Percentiles rank a stretch among this genome's conserved stretches.
Evolutionary conservation across 2,113 vertebrate genomes (phyloP).

Genomic region (Chionodraco myersi): DNA sequence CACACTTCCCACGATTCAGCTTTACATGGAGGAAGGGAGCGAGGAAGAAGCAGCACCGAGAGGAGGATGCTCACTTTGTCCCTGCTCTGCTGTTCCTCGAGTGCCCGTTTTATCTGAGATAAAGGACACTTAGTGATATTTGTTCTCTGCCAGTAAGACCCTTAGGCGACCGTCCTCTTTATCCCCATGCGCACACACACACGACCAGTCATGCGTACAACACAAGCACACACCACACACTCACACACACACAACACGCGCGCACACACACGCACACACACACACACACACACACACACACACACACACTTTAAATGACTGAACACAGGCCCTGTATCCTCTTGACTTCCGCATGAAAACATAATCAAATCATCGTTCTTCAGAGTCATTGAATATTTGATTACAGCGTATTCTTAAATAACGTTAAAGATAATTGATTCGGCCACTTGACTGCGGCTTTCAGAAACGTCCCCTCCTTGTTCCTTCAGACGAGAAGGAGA

Average conservation of each 20-base stretch:
- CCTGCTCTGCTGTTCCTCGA: slow-evolving; percentile 51
- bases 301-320: slow-evolving; percentile 32
- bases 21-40: not conserved
- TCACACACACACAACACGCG: slow-evolving; percentile 25
- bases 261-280: not conserved
- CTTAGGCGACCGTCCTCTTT: slow-evolving; percentile 34
- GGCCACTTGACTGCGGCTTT: slow-evolving; percentile 38
- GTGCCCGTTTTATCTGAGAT: slow-evolving; percentile 61
- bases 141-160: slow-evolving; percentile 63
- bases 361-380: slow-evolving; percentile 45
- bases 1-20: not conserved
- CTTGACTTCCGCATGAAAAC: slow-evolving; percentile 41
- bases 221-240: slow-evolving; percentile 4
- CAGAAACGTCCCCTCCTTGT: slow-evolving; percentile 20
- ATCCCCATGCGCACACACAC: not conserved
- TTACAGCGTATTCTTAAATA: slow-evolving; percentile 51
- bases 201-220: no score
- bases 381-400: slow-evolving; percentile 44
- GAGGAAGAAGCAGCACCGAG: slow-evolving; percentile 1
- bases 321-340: slow-evolving; percentile 51
- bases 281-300: slow-evolving; percentile 21
- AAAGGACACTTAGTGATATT: slow-evolving; percentile 72
- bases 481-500: not conserved
- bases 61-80: slow-evolving; percentile 33
- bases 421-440: slow-evolving; percentile 64